phyloP scores from a whole-genome alignment of 2,797 vertebrate species.

The Hemibagrus guttatus region DNA sequence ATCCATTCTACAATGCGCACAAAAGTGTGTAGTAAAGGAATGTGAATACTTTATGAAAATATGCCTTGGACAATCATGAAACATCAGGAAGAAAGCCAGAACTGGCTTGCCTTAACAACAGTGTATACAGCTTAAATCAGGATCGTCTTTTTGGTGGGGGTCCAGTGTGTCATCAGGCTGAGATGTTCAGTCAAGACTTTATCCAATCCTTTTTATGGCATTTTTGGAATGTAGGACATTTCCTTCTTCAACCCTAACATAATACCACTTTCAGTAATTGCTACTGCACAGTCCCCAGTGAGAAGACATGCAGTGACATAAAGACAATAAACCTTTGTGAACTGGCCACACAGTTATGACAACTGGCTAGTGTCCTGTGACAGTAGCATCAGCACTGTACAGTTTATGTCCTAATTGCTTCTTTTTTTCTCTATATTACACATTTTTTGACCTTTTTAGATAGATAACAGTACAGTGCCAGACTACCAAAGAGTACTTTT shows the following conservation, averaged over 20 bases:
- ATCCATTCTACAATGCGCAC: no score
- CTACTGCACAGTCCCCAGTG: neutral
- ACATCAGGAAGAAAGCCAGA: no score
- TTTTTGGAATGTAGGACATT: neutral
- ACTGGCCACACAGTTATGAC: neutral
- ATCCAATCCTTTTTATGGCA: neutral
- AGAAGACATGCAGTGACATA: neutral
- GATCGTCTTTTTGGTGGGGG: neutral
- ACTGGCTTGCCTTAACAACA: no score
- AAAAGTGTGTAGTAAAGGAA: no score
- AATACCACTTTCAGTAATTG: neutral
- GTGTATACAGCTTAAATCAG: no score
- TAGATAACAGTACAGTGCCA: neutral
- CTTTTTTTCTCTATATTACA: neutral
- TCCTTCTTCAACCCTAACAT: neutral
- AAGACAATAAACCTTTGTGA: neutral
- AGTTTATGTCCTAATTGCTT: neutral
- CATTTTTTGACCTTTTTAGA: neutral
- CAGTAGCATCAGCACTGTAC: neutral
- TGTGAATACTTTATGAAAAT: no score
- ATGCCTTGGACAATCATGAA: no score
- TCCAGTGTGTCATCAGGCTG: neutral
- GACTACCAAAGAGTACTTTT: neutral
- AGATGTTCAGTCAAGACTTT: neutral
- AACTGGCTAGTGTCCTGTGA: neutral